Conservation (phyloP, 2,888 invertebrate genomes). For the Homarus gammarus region DNA sequence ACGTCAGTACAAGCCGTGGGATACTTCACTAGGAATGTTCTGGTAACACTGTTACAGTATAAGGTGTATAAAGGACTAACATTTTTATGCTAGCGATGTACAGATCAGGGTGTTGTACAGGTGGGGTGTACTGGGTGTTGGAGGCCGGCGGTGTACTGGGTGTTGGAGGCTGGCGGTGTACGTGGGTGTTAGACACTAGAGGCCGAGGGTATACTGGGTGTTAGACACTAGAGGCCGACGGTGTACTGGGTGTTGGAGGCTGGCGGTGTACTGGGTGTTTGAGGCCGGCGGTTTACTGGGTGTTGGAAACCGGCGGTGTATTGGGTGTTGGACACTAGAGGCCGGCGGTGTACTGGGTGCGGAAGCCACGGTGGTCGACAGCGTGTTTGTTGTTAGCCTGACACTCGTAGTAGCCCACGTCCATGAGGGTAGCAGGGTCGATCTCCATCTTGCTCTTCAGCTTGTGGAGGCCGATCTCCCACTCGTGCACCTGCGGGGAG, state of each 20-base stretch:
- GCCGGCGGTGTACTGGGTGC: slow-evolving; percentile 88
- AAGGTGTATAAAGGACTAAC: too few relatives aligned
- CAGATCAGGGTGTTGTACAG: too few relatives aligned
- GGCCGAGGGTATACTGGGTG: slow-evolving; percentile 83
- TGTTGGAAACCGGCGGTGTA: background rate
- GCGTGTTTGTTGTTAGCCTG: slow-evolving; percentile 96
- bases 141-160: slow-evolving; percentile 84
- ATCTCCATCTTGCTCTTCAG: slow-evolving; percentile 96
- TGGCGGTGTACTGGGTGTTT: slow-evolving; percentile 95
- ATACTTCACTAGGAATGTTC: too few relatives aligned
- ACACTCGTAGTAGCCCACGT: slow-evolving; percentile 96
- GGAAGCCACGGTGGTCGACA: slow-evolving; percentile 93
- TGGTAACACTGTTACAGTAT: too few relatives aligned
- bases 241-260: slow-evolving; percentile 92
- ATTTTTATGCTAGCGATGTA: too few relatives aligned
- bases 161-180: slow-evolving; percentile 84
- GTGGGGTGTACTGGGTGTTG: background rate
- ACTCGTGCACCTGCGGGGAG: slow-evolving; percentile 88
- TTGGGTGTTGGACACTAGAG: slow-evolving; percentile 16
- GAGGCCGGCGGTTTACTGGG: slow-evolving; percentile 78
- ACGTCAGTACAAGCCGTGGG: too few relatives aligned
- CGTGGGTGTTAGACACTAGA: background rate
- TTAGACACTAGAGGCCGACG: slow-evolving; percentile 17
- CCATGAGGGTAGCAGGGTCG: slow-evolving; percentile 96
- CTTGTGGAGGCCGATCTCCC: slow-evolving; percentile 88